These are phyloP conservation scores for Hydrozoanthus gracilis DNA, from an alignment of 92 coral and sea anemone genomes.

Conservation along the genomic window DNA sequence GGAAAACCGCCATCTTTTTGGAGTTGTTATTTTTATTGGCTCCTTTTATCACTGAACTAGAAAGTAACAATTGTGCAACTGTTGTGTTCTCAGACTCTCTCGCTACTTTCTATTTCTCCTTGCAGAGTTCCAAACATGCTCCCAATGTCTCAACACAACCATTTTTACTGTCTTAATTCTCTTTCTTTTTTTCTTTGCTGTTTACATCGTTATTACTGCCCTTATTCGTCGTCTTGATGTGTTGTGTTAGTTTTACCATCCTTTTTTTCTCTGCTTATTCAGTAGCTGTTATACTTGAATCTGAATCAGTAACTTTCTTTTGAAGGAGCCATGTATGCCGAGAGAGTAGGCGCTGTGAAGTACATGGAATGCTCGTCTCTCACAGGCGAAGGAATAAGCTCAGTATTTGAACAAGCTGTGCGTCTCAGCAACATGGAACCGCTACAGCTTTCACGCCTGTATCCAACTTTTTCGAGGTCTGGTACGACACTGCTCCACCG, in stretches of 20 bases:
- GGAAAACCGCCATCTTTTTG: no score
- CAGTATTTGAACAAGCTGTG: conserved; percentile 71
- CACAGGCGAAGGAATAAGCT: conserved; percentile 59
- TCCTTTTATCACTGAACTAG: no score
- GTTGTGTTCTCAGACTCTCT: no score
- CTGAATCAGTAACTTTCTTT: background rate
- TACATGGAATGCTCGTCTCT: conserved; percentile 82
- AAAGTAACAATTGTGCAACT: no score
- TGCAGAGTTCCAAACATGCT: no score
- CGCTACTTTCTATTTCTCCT: no score
- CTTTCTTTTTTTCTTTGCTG: background rate
- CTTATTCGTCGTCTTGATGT: no score
- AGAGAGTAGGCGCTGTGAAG: conserved; percentile 81
- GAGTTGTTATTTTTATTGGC: no score
- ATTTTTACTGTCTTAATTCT: background rate
- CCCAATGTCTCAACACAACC: no score
- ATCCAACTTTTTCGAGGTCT: conserved; percentile 68
- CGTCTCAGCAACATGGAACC: conserved; percentile 82
- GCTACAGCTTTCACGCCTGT: conserved; percentile 73
- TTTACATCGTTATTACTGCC: background rate
- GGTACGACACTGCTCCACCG: conserved; percentile 84
- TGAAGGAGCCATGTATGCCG: conserved; percentile 74
- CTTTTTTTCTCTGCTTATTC: background rate
- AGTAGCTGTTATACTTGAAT: background rate
- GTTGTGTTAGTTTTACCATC: no score